phyloP scores from a whole-genome alignment of 2,113 vertebrate species.

The Dromaius novaehollandiae region DNA sequence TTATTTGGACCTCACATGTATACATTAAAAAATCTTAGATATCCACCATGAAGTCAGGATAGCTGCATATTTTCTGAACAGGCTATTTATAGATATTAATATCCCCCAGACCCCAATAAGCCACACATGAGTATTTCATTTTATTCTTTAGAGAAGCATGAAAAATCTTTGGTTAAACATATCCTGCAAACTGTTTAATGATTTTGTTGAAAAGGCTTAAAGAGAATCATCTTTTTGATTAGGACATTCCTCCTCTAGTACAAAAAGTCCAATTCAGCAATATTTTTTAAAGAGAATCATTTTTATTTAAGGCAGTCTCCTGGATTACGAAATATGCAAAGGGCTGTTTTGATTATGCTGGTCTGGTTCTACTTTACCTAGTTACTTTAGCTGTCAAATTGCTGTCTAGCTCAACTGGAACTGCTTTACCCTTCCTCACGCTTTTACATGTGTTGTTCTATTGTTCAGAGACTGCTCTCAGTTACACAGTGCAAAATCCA shows the following conservation, averaged over 20 bases:
- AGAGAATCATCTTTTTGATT: background rate
- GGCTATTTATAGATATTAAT: background rate
- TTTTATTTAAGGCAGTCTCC: background rate
- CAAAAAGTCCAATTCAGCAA: background rate
- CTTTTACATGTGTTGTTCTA: background rate
- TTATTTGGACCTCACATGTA: background rate
- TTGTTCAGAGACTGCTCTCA: background rate
- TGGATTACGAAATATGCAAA: background rate
- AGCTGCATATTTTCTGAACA: background rate
- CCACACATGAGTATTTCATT: background rate
- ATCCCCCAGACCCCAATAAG: background rate
- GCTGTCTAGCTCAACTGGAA: background rate
- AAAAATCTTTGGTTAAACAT: background rate
- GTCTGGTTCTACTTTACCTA: background rate
- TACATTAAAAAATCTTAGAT: background rate
- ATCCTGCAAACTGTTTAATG: background rate
- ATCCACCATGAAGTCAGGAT: background rate
- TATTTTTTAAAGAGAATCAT: background rate
- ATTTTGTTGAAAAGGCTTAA: background rate
- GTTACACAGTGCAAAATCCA: background rate
- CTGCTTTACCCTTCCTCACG: fast-evolving
- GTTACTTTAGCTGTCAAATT: background rate
- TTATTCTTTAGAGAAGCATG: background rate
- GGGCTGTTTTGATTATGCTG: background rate
- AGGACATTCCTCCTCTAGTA: background rate